A percentile compares a stretch with the other conserved stretches of the same genome.
These are phyloP conservation scores for Oplegnathus fasciatus DNA, from an alignment of 2,113 vertebrate species.

Conservation along the genomic window DNA sequence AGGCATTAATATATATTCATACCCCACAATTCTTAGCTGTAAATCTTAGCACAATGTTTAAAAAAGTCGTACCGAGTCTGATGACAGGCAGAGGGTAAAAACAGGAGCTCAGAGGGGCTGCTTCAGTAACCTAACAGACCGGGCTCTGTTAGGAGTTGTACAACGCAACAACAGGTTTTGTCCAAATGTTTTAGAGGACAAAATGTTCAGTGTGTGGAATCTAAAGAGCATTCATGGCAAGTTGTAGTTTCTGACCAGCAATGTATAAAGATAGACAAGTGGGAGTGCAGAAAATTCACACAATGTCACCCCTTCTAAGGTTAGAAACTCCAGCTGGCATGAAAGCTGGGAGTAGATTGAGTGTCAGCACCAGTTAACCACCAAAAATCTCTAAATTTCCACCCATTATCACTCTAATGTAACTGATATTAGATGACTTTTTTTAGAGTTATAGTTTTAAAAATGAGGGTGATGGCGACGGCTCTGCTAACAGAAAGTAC, in stretches of 20 bases:
- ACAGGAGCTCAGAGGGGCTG: slow-evolving; percentile 14
- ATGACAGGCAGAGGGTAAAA: slow-evolving; percentile 15
- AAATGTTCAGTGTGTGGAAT: not conserved
- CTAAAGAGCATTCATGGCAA: not conserved
- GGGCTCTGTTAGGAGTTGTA: not conserved
- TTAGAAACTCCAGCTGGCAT: slow-evolving; percentile 20
- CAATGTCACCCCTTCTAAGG: not conserved
- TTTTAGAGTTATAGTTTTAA: not conserved
- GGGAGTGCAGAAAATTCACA: not conserved
- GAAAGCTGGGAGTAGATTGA: not conserved
- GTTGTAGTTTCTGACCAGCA: not conserved
- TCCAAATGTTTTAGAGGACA: not conserved
- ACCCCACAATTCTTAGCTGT: slow-evolving; percentile 16
- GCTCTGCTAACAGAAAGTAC: not conserved
- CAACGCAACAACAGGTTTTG: not conserved
- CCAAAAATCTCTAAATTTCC: not conserved
- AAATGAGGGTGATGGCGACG: not conserved
- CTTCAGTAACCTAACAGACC: slow-evolving; percentile 13
- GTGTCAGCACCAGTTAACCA: slow-evolving; percentile 17
- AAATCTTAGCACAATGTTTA: not conserved
- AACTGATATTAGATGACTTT: not conserved
- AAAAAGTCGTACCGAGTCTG: not conserved
- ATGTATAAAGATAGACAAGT: not conserved
- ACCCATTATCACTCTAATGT: not conserved
- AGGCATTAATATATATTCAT: slow-evolving; percentile 17